Conservation (phyloP, 2,113 vertebrate species). For the Melanostigma gelatinosum region DNA sequence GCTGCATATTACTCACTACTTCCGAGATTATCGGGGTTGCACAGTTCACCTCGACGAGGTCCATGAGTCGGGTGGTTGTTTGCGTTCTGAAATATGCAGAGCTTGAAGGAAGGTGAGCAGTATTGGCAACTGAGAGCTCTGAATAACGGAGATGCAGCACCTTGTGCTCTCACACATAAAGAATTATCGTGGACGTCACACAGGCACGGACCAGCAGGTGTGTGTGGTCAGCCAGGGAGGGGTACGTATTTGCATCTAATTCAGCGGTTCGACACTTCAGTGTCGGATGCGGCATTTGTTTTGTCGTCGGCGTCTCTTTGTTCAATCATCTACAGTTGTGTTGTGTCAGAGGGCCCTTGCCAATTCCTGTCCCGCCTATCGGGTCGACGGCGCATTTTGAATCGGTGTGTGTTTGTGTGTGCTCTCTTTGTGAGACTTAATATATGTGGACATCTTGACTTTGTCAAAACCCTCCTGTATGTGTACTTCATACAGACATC, state of each 20-base stretch:
- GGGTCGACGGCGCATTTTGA: constrained; percentile 19
- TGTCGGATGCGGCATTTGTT: not conserved
- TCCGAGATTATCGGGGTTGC: not conserved
- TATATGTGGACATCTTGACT: constrained; percentile 38
- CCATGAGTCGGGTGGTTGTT: constrained; percentile 3
- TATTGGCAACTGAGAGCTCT: constrained; percentile 3
- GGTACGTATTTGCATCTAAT: constrained; percentile 36
- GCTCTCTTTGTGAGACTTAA: constrained; percentile 22
- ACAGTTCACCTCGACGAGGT: not conserved
- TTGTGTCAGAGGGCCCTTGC: constrained; percentile 20
- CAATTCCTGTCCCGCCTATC: not conserved
- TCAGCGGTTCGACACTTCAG: not conserved
- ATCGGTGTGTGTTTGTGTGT: constrained; percentile 17
- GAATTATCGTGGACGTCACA: constrained; percentile 25
- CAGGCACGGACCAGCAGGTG: constrained; percentile 16
- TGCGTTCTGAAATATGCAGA: constrained; percentile 9
- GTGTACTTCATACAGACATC: constrained; percentile 14
- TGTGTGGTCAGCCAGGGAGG: not conserved
- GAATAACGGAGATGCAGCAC: constrained; percentile 26
- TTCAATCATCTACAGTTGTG: not conserved
- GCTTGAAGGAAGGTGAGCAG: constrained; percentile 5
- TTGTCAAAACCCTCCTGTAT: not conserved
- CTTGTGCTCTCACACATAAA: constrained; percentile 42
- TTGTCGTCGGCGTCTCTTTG: not conserved
- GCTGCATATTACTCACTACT: not conserved